Evolutionary conservation across 1,140 invertebrate genomes (phyloP).

Genomic region (Heterodera schachtii): DNA sequence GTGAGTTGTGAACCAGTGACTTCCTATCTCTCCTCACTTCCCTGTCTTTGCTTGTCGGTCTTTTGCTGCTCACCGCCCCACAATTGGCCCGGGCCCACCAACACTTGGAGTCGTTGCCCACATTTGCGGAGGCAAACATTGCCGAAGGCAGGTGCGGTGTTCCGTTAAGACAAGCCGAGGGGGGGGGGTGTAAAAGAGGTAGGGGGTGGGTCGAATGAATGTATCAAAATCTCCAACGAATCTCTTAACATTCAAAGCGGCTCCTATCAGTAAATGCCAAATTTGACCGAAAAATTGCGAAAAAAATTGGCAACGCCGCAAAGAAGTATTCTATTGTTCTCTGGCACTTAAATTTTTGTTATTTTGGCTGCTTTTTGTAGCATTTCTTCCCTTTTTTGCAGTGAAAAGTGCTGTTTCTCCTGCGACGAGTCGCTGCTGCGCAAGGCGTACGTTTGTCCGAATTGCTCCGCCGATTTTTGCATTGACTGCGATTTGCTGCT

Average conservation of each 20-base stretch:
- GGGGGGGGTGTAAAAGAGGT: no score
- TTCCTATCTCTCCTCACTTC: not conserved
- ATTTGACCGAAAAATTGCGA: no score
- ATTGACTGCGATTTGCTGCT: conserved; percentile 44
- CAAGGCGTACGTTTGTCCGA: conserved; percentile 32
- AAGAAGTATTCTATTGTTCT: no score
- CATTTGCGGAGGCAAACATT: conserved; percentile 21
- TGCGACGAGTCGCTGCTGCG: conserved; percentile 28
- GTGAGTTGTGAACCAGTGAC: conserved; percentile 8
- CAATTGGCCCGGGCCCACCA: conserved; percentile 46
- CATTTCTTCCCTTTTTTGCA: not conserved
- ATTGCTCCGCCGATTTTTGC: conserved; percentile 35
- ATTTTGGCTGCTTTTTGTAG: no score
- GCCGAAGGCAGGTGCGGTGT: not conserved
- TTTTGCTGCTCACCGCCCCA: conserved; percentile 36
- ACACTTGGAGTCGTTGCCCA: conserved; percentile 34
- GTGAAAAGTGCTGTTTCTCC: conserved; percentile 28
- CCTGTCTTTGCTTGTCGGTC: not conserved
- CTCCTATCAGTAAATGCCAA: not conserved
- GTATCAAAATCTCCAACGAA: no score
- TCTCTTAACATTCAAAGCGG: no score
- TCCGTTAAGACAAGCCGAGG: not conserved
- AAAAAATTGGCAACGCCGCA: no score
- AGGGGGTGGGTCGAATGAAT: no score
- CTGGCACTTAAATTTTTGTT: no score